These are phyloP conservation scores for Andrena flavipes DNA, from an alignment of 2,888 invertebrate species.

Conservation along the genomic window DNA sequence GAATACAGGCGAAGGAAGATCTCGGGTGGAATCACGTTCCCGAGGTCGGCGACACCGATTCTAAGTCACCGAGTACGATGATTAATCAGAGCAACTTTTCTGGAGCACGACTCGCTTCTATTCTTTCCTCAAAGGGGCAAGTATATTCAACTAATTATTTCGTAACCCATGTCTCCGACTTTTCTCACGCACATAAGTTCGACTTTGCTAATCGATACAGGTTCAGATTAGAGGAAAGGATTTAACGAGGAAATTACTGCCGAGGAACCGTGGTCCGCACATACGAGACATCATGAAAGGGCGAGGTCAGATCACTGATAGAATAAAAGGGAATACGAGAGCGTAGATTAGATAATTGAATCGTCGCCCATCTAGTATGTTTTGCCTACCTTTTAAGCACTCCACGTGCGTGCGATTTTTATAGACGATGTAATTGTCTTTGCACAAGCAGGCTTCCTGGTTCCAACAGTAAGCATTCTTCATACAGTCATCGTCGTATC, in stretches of 20 bases:
- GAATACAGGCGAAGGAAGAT: constrained; percentile 61
- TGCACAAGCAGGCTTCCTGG: constrained; percentile 83
- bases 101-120: constrained; percentile 46
- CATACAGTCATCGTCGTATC: constrained; percentile 76
- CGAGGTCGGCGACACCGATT: constrained; percentile 68
- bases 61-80: constrained; percentile 27
- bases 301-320: background rate
- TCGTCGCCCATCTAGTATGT: too few relatives aligned
- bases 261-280: background rate
- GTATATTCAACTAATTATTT: background rate
- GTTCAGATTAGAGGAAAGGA: background rate
- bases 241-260: constrained; percentile 1
- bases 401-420: constrained; percentile 82
- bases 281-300: too few relatives aligned
- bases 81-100: constrained; percentile 55
- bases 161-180: background rate
- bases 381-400: constrained; percentile 82
- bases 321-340: too few relatives aligned
- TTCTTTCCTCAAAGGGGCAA: background rate
- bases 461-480: constrained; percentile 78
- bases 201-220: background rate
- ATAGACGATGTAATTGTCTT: constrained; percentile 81
- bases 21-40: constrained; percentile 62
- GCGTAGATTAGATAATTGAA: too few relatives aligned
- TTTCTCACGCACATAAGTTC: background rate